Evolutionary conservation across 2,888 invertebrate species (phyloP), one percentile per base, ranked within the genome.

Genomic region (Tenthredo notha): DNA sequence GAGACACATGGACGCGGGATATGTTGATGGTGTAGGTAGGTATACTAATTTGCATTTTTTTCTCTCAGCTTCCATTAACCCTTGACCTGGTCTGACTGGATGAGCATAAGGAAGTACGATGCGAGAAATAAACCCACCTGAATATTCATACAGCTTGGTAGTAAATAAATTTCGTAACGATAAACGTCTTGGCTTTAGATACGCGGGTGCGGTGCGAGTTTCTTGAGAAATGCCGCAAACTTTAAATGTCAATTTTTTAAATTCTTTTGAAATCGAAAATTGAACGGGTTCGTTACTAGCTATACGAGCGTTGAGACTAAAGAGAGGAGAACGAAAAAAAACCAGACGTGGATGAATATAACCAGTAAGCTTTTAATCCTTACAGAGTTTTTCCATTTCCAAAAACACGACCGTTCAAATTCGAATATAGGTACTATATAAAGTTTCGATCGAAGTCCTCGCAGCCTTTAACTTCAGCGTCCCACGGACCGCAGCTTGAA

Each of bases 11-110:
- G 15, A 25, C 33, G 15, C n/a, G n/a, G 12, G 50, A 50, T 15
- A 37, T 37, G 37, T 37, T 37, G 37, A 7, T 37, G 37, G 37
- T 37, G 37, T 37, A 37, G 37, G 18, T 21, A 54, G 74, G 67
- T 74, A 80, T 67, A 84, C 90, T 90, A 90, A 91, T 92, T 92
- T 92, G 90, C 91, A 92, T 92, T 90, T 89, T 89, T 90, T 91
- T 89, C 89, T 86, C 88, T 65, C 89, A 90, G 90, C 90, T 92
- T 92, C 92, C 92, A 92, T 92, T 92, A 92, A 92, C 92, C 92
- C 90, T 86, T 90, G 91, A 92, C 92, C 91, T 89, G 21, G 61
- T 12, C 58, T 10, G 37, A 58, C 80, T 37, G 61, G 50, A 29
- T 18, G 43, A 58, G 87, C 87, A 90, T 88, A 88, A 91, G 91